phyloP scores from a whole-genome alignment of 2,888 invertebrate species.

The Synanthedon formicaeformis region DNA sequence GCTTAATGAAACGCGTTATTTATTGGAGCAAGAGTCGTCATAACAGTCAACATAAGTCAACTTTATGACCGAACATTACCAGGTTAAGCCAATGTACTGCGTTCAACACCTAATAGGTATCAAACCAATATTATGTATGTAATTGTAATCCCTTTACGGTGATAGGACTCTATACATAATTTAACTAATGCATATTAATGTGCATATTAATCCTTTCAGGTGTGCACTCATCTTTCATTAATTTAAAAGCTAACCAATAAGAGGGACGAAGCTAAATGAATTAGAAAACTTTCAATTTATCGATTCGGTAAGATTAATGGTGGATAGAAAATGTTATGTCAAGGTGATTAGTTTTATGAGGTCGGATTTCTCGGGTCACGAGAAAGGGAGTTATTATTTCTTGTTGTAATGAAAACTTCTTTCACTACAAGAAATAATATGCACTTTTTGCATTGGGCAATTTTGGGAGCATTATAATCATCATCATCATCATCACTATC shows the following conservation, averaged over 20 bases:
- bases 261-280: constrained; percentile 30
- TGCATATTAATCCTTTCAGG: constrained; percentile 46
- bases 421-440: no score
- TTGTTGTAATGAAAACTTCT: no score
- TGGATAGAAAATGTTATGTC: not conserved
- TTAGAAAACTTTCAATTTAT: constrained; percentile 30
- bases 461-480: no score
- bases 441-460: no score
- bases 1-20: not conserved
- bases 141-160: not conserved
- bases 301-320: constrained; percentile 35
- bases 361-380: not conserved
- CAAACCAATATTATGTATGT: not conserved
- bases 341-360: not conserved
- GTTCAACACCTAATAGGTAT: not conserved
- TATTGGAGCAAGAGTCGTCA: not conserved
- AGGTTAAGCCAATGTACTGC: not conserved
- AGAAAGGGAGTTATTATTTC: not conserved
- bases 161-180: not conserved
- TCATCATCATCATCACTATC: no score
- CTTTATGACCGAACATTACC: not conserved
- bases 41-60: not conserved
- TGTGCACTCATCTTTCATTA: constrained; percentile 37
- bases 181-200: constrained; percentile 45
- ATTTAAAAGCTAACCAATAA: constrained; percentile 22